Conservation (phyloP, 1,140 invertebrate species). For the Caerostris darwini region DNA sequence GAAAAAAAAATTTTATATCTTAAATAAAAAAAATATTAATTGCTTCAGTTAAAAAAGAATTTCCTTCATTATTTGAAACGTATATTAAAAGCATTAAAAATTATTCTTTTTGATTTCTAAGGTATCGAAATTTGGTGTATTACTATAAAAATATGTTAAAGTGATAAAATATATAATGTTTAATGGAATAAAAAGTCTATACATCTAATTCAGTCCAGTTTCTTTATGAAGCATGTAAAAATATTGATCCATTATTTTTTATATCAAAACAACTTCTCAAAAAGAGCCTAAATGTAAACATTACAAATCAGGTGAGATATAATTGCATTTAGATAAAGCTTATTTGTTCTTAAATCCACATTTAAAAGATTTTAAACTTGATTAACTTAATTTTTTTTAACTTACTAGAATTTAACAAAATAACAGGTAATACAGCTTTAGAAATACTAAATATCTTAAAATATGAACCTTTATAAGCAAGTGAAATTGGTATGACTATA, state of each 20-base stretch:
- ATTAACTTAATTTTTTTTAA: not conserved
- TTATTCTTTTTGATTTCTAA: too few species aligned
- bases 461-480: constrained; percentile 8
- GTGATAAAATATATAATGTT: too few species aligned
- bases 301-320: not conserved
- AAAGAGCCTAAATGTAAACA: not conserved
- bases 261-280: not conserved
- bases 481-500: constrained; percentile 23
- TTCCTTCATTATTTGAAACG: too few species aligned
- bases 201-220: not conserved
- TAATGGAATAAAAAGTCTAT: too few species aligned
- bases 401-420: constrained; percentile 14
- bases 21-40: too few species aligned
- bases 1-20: too few species aligned
- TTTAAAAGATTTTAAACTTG: constrained; percentile 2
- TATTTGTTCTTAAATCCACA: not conserved
- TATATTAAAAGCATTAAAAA: too few species aligned
- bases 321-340: not conserved
- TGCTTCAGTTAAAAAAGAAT: too few species aligned
- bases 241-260: not conserved
- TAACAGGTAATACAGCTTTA: constrained; percentile 37
- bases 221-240: not conserved
- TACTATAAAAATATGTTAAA: too few species aligned
- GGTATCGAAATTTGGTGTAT: too few species aligned
- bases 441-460: not conserved